Percentiles rank a stretch among this genome's conserved stretches.
Evolutionary conservation across 35 echinoderm and acorn worm genomes (phyloP).

Genomic region (Nesometra sesokonis): DNA sequence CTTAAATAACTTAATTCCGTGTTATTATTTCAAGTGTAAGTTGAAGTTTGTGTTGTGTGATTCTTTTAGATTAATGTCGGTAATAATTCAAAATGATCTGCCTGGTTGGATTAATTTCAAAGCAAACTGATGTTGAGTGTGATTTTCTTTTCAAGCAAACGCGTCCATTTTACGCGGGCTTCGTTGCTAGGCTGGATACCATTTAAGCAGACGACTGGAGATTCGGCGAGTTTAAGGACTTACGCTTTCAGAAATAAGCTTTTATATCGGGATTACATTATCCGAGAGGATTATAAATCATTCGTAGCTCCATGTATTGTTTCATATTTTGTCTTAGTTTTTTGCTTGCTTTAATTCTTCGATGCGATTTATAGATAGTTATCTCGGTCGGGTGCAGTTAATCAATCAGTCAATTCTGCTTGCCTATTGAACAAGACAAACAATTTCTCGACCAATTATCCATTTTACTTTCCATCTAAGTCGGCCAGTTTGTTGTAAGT

Average conservation of each 20-base stretch:
- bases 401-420: background rate
- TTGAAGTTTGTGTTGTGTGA: background rate
- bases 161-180: too few species aligned
- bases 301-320: background rate
- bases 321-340: background rate
- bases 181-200: background rate
- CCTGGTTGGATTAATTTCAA: background rate
- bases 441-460: background rate
- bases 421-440: background rate
- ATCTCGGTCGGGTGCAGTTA: background rate
- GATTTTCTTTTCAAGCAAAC: background rate
- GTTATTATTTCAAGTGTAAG: background rate
- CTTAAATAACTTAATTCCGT: background rate
- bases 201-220: background rate
- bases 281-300: background rate
- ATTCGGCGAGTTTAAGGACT: background rate
- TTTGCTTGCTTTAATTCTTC: background rate
- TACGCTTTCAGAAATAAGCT: background rate
- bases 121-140: background rate
- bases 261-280: background rate
- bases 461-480: background rate
- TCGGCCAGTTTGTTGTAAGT: background rate
- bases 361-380: background rate
- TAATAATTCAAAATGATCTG: background rate
- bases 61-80: background rate